These are phyloP conservation scores for Microcaecilia unicolor DNA, from an alignment of 2,797 vertebrate genomes.

Conservation along the genomic window DNA sequence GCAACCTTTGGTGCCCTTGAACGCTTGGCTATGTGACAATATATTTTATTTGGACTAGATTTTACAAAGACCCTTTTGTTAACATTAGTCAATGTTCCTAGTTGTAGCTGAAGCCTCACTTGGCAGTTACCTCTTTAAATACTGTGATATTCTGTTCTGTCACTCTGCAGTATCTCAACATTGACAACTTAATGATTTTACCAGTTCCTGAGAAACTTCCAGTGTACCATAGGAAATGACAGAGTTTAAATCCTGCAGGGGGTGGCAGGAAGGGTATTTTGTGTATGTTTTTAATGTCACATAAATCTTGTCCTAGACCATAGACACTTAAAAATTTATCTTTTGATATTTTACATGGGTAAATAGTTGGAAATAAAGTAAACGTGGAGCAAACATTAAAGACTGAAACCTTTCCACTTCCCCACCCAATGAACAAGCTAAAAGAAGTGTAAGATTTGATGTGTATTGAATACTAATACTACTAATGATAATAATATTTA, in stretches of 20 bases:
- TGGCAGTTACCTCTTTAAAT: constrained; percentile 26
- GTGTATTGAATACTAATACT: no score
- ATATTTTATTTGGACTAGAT: constrained; percentile 43
- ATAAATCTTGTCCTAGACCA: constrained; percentile 28
- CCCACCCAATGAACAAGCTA: no score
- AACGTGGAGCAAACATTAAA: no score
- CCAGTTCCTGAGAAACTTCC: constrained; percentile 69
- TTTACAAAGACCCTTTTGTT: constrained; percentile 36
- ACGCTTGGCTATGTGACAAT: constrained; percentile 36
- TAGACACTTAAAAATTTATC: no score
- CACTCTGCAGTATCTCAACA: constrained; percentile 63
- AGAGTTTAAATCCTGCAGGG: constrained; percentile 62
- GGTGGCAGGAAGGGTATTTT: constrained; percentile 38
- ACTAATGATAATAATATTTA: no score
- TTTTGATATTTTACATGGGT: no score
- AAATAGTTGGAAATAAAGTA: no score
- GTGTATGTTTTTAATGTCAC: constrained; percentile 46
- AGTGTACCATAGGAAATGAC: constrained; percentile 55
- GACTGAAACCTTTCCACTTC: no score
- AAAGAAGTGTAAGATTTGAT: no score
- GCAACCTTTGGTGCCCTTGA: no score
- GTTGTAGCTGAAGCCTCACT: constrained; percentile 39
- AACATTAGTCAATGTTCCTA: constrained; percentile 32
- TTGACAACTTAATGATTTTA: constrained; percentile 77
- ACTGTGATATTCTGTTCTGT: constrained; percentile 54